Evolutionary conservation across 2,888 invertebrate genomes (phyloP), one percentile per base, ranked within the genome.

Genomic region (Erpobdella octoculata): DNA sequence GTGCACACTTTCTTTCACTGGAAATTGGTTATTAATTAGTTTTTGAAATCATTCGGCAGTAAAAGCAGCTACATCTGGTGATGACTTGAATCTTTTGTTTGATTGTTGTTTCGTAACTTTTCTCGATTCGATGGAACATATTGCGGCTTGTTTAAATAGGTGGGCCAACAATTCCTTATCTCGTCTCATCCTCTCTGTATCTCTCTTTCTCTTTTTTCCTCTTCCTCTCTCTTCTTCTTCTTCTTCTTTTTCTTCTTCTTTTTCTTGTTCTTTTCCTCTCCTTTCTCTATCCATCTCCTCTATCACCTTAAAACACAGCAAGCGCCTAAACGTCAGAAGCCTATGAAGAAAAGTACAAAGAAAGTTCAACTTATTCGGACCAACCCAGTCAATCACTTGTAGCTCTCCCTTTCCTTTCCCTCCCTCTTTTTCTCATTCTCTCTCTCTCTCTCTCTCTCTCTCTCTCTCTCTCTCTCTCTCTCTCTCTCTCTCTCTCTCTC

Each of bases 401-500:
- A n/a, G n/a, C n/a, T n/a, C n/a, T n/a, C n/a, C n/a, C n/a, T n/a
- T n/a, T n/a, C n/a, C n/a, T n/a, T n/a, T n/a, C n/a, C n/a, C n/a
- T n/a, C n/a, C n/a, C n/a, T n/a, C n/a, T n/a, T n/a, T n/a, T n/a
- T n/a, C n/a, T n/a, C n/a, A n/a, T n/a, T n/a, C n/a, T n/a, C n/a
- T n/a, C n/a, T n/a, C n/a, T n/a, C n/a, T n/a, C n/a, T 41, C 12
- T 41, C 46, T 41, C 46, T 41, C 46, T 41, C 12, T 41, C 46
- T 41, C 46, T 41, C 46, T 21, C 15, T 59, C 15, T 59, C 15
- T 59, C 15, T 33, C 18, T 33, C 65, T 33, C 65, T 33, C 65
- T 64, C 41, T 64, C 25, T 64, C 25, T 64, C 65, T 64, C 65
- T 64, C n/a, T 41, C 46, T 41, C n/a, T n/a, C 46, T 41, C 46